Base-by-base conservation (phyloP, 1,140 invertebrate species). In the Vollenhovia emeryi region DNA sequence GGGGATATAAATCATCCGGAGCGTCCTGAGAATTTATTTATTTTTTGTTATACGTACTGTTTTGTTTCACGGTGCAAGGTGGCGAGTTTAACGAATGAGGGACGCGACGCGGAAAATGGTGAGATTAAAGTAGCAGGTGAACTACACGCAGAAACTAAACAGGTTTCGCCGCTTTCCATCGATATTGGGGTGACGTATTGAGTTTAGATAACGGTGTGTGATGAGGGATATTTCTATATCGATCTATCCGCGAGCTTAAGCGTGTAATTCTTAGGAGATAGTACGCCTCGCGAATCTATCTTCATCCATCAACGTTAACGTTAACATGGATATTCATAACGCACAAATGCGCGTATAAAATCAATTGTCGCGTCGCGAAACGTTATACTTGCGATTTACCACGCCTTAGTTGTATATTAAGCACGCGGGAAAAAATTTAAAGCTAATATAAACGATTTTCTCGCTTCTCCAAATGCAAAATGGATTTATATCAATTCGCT, bases 201-300 rank as follows among this genome's bases (percentile, higher is more conserved):
- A 78, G 36, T 64, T 78, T 78, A 78, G 75, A 78, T 78, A 64
- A 64, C 59, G 43, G 43, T 18, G 43, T 64, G 40, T 62, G 27
- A 62, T 36, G 27, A 64, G 13, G 30, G 30, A 33, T 78, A 64
- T 78, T 48, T 78, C n/a, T 45, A 24, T 78, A 78, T 78, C 21
- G 30, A 66, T 64, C 30, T 52, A 64, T n/a, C 8, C 6, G 13
- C 7, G n/a, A 18, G 3, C 36, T 78, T 45, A 33, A n/a, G 55
- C 11, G 3, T 24, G 40, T 18, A n/a, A 62, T 78, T 78, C 48
- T 78, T 78, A 64, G 3, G n/a, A 64, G 43, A 66, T 45, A 78
- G 33, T 18, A 30, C n/a, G 13, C 7, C 6, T n/a, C 8, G 21
- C 5, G 2, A 30, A 60, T 43, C 7, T 4, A 64, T 78, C 57